Conservation (phyloP, 2,113 vertebrate genomes). For the Gorilla gorilla region DNA sequence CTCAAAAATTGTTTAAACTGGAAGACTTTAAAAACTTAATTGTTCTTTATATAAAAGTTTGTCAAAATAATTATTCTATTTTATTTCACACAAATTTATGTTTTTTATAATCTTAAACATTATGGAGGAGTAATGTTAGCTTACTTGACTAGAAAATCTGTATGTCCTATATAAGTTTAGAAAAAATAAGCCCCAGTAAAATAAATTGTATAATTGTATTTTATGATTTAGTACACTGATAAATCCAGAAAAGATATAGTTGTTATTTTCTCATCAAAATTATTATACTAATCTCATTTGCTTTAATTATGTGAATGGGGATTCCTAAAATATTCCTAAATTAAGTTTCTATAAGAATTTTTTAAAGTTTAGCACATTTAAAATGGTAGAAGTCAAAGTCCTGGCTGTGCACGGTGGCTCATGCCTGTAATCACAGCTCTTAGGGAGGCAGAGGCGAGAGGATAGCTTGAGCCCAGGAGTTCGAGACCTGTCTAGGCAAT, state of each 20-base stretch:
- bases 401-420: not conserved
- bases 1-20: not conserved
- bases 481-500: not conserved
- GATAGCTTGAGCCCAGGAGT: not conserved
- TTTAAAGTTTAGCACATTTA: not conserved
- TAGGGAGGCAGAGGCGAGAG: not conserved
- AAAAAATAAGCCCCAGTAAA: not conserved
- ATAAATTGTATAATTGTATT: not conserved
- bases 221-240: not conserved
- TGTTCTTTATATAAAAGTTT: not conserved
- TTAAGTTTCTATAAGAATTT: not conserved
- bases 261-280: not conserved
- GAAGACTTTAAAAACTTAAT: not conserved
- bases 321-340: not conserved
- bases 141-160: not conserved
- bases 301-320: not conserved
- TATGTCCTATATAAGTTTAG: not conserved
- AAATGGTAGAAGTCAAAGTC: not conserved
- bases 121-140: not conserved
- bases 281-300: not conserved
- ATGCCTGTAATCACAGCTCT: not conserved
- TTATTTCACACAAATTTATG: not conserved
- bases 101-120: not conserved
- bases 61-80: not conserved
- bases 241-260: not conserved